These are phyloP conservation scores for Unio delphinus DNA, from an alignment of 2,888 invertebrate species.

Conservation along the genomic window DNA sequence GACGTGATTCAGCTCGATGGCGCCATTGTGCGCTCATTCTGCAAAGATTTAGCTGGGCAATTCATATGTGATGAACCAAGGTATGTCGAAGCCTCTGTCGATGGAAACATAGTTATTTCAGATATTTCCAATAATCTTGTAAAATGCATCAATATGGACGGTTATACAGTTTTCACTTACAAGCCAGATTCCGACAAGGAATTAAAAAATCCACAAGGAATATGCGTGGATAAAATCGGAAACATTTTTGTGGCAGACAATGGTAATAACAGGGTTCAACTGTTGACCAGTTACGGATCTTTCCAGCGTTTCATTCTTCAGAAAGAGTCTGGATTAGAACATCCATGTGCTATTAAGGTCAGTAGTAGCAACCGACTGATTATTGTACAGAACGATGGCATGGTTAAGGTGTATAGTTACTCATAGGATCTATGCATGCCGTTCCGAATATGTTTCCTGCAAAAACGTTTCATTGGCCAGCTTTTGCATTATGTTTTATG, in stretches of 20 bases:
- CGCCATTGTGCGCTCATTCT: constrained; percentile 42
- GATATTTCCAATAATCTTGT: constrained; percentile 46
- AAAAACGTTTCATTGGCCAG: no score
- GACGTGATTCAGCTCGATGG: constrained; percentile 53
- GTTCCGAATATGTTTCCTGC: neutral
- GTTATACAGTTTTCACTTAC: constrained; percentile 45
- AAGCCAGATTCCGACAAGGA: constrained; percentile 38
- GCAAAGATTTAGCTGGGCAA: constrained; percentile 27
- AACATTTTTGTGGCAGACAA: constrained; percentile 59
- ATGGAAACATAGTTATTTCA: constrained; percentile 51
- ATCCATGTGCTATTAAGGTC: constrained; percentile 57
- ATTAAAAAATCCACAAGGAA: constrained; percentile 50
- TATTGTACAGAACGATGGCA: constrained; percentile 62
- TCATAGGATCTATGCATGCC: constrained; percentile 5
- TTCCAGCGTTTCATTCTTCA: constrained; percentile 56
- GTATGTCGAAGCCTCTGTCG: constrained; percentile 48
- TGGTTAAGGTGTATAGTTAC: constrained; percentile 61
- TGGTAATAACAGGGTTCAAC: constrained; percentile 51
- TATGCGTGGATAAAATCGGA: constrained; percentile 56
- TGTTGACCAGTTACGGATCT: constrained; percentile 51
- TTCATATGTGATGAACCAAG: constrained; percentile 49
- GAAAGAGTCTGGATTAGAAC: constrained; percentile 48
- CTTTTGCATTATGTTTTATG: no score
- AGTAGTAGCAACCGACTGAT: constrained; percentile 51
- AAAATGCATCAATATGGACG: constrained; percentile 44